Conservation (phyloP, 2,797 vertebrate species). For the Oceanodroma leucorhoa region DNA sequence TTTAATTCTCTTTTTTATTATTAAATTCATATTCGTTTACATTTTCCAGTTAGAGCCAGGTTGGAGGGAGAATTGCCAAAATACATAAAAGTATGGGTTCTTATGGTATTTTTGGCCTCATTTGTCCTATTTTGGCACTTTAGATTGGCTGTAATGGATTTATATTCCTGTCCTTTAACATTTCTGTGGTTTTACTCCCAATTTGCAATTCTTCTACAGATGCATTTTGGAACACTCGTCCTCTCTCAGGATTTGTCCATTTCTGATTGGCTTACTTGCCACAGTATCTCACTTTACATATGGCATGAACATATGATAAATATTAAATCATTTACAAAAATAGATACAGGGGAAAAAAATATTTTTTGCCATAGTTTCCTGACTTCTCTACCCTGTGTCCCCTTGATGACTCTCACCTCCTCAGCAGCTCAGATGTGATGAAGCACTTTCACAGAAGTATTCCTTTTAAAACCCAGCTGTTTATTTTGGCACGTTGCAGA, state of each 20-base stretch:
- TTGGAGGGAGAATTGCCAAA: conserved; percentile 24
- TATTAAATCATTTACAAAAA: conserved; percentile 1
- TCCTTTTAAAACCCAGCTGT: conserved; percentile 33
- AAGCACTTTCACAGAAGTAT: conserved; percentile 16
- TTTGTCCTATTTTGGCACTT: conserved; percentile 26
- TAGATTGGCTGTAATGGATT: conserved; percentile 15
- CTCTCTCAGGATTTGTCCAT: not conserved
- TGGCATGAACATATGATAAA: not conserved
- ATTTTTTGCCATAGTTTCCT: not conserved
- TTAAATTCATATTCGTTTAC: conserved; percentile 2
- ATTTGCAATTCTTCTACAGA: conserved; percentile 35
- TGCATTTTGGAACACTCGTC: not conserved
- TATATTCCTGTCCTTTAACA: conserved; percentile 41
- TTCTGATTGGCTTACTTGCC: not conserved
- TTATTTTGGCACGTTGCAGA: conserved; percentile 21
- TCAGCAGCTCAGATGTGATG: not conserved
- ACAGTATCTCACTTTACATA: not conserved
- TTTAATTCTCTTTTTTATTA: conserved; percentile 2
- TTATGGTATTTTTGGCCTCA: conserved; percentile 38
- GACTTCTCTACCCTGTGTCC: not conserved
- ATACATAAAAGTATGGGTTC: not conserved
- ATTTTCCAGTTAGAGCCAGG: not conserved
- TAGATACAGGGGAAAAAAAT: not conserved
- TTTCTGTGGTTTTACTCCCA: conserved; percentile 64
- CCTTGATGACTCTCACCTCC: conserved; percentile 6